Evolutionary conservation across 2,888 invertebrate genomes (phyloP).

Genomic region (Phyto melanocephala): DNA sequence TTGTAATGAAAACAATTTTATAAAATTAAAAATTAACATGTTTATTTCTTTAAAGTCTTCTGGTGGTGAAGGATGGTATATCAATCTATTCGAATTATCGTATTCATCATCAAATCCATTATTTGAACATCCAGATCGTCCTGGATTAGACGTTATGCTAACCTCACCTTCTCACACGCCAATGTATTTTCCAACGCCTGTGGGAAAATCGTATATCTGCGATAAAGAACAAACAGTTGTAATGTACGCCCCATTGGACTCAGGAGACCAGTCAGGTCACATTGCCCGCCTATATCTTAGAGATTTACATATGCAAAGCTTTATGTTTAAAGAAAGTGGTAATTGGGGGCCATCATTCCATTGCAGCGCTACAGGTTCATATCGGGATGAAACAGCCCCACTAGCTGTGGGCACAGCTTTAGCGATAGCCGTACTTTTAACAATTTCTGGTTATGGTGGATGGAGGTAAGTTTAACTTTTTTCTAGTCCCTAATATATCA

Average conservation of each 20-base stretch:
- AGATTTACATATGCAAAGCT: constrained; percentile 89
- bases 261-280: constrained; percentile 79
- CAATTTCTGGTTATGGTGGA: constrained; percentile 90
- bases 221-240: constrained; percentile 84
- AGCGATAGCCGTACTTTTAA: constrained; percentile 89
- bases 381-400: constrained; percentile 90
- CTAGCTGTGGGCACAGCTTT: constrained; percentile 90
- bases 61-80: constrained; percentile 93
- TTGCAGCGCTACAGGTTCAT: constrained; percentile 80
- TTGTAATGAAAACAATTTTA: too few relatives aligned
- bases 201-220: constrained; percentile 91
- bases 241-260: constrained; percentile 81
- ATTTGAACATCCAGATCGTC: constrained; percentile 82
- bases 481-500: too few relatives aligned
- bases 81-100: constrained; percentile 86
- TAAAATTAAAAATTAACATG: too few relatives aligned
- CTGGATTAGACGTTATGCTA: constrained; percentile 80
- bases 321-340: constrained; percentile 90
- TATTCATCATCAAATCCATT: constrained; percentile 85
- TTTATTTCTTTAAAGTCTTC: constrained; percentile 84
- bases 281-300: constrained; percentile 84
- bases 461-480: constrained; percentile 79
- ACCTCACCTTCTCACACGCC: constrained; percentile 81
- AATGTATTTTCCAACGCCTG: constrained; percentile 90
- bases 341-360: constrained; percentile 80